Base-by-base conservation (phyloP, 2,113 vertebrate species). In the Myrmecobius fasciatus region DNA sequence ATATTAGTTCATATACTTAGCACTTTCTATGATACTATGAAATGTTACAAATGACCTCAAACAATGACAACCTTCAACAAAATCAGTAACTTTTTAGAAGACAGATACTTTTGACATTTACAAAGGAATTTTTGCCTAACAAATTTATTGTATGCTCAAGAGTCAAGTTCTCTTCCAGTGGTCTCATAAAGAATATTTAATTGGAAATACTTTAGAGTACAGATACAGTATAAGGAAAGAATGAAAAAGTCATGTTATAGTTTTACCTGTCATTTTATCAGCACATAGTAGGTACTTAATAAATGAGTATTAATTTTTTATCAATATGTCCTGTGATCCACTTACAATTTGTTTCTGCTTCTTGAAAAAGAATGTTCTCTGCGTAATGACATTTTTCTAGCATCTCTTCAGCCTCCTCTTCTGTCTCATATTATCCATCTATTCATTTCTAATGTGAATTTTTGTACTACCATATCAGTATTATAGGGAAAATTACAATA, bases 31-130 rank as follows among this genome's bases (percentile, higher is more conserved):
- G 24, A 94, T 43, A 54, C 83, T n/a, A 46, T 92, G 26, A 60
- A 96, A 91, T 53, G 56, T 75, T 92, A 60, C 49, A 94, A 90
- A 94, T 52, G 53, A 26, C 26, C 54, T 94, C 90, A 56, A 46
- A 48, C 17, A 75, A 75, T 36, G 14, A 48, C 9, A 67, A 20
- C 49, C n/a, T 47, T 95, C 43, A 60, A 56, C 90, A 93, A 20
- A 90, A 46, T 91, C 48, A 2, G 3, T 92, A 24, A 92, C 89
- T 91, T 20, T 92, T 75, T 47, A 75, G 26, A n/a, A 51, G 36
- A 54, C 7, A 83, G 36, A 43, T 83, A 43, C n/a, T 22, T 83
- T 43, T 83, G 20, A n/a, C 36, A 83, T 6, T n/a, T 83, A 2
- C 36, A 43, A 83, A 83, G 43, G 36, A 4, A 12, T 75, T 20